Base-by-base conservation (phyloP, 2,113 vertebrate species). In the Stigmatopora nigra region DNA sequence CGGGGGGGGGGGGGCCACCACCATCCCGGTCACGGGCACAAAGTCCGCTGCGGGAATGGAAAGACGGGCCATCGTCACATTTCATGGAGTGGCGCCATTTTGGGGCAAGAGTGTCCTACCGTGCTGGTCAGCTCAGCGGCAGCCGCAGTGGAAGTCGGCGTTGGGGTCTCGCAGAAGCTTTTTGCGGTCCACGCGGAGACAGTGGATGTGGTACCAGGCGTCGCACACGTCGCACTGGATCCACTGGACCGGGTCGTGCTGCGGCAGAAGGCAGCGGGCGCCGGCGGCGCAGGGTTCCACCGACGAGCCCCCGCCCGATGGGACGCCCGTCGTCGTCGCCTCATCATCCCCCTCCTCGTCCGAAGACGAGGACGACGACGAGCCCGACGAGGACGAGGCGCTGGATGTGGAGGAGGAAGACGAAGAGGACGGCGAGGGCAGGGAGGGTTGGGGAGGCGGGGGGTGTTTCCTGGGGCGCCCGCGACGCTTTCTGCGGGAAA, bases 151-250 rank as follows among this genome's bases (percentile, higher is more conserved):
- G 75, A 95, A 95, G 68, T 94, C 91, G 0, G 90, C 90, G 10
- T 78, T 91, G 12, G 89, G 87, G 64, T 94, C 91, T 67, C 76
- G 36, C 64, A 90, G 82, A 15, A 89, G 85, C 44, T 88, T 86
- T 64, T 89, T 84, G 62, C 89, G 81, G 78, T 80, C 92, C 56
- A 84, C 84, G 1, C 88, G 92, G 38, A 91, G 89, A 22, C 93
- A 93, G 79, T 91, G 90, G 35, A 93, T 70, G 22, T 93, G 92
- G 86, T 90, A 94, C 93, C 93, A 94, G 73, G 88, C 82, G 14
- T 93, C 92, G 41, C 92, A 95, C 71, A 90, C 89, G 49, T 94
- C 93, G n/a, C 92, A 93, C 85, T 94, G 92, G 82, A 95, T 92
- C 92, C 92, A 94, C 86, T 91, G 90, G 75, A 93, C 91, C 0